phyloP scores from a whole-genome alignment of 2,113 vertebrate species.

The Ceratotherium simum region DNA sequence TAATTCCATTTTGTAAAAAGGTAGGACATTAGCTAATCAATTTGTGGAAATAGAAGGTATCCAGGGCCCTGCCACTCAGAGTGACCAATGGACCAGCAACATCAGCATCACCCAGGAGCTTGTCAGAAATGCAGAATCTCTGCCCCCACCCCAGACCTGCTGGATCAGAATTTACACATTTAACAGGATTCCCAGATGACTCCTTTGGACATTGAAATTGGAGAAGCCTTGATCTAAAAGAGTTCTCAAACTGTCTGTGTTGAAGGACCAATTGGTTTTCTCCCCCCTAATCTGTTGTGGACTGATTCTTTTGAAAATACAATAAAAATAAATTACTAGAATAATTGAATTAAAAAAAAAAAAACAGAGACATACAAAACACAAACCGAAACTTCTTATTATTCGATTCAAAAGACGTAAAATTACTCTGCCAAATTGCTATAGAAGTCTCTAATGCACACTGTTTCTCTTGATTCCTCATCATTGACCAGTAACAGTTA shows the following conservation, averaged over 20 bases:
- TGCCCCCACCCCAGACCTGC: background rate
- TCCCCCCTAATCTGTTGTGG: background rate
- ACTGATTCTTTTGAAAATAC: background rate
- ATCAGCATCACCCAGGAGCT: background rate
- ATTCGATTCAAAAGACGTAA: background rate
- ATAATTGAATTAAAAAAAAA: background rate
- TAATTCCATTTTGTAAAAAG: slow-evolving; percentile 22
- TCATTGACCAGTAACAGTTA: background rate
- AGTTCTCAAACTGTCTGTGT: background rate
- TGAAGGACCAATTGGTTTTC: background rate
- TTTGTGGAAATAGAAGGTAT: background rate
- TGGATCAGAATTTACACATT: background rate
- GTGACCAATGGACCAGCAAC: background rate
- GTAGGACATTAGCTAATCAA: background rate
- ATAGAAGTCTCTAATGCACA: background rate
- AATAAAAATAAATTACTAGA: background rate
- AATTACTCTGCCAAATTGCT: background rate
- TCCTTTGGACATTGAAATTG: background rate
- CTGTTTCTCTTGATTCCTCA: background rate
- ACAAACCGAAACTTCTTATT: background rate
- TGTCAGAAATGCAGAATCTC: background rate
- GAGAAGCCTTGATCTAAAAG: background rate
- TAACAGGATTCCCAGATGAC: no score
- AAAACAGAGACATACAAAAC: background rate
- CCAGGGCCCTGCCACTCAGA: background rate